Conservation (phyloP, 2,888 invertebrate genomes). For the Netelia fuscicornis region DNA sequence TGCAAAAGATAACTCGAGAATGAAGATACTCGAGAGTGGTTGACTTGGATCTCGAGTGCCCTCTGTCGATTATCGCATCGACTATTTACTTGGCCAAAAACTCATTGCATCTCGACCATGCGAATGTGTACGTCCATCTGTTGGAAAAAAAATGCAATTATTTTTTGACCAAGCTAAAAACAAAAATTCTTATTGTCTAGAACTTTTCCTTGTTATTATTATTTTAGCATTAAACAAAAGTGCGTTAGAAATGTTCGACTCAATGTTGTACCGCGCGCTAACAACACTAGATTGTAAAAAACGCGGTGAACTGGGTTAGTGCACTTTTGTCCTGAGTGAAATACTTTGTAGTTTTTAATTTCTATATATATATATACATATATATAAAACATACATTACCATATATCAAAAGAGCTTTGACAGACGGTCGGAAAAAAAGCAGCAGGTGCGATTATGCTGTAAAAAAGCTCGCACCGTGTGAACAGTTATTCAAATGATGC, state of each 20-base stretch:
- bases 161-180: too few species aligned
- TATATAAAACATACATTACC: not conserved
- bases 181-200: not conserved
- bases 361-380: not conserved
- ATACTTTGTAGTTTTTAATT: not conserved
- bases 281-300: constrained; percentile 38
- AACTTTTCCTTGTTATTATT: not conserved
- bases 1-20: constrained; percentile 42
- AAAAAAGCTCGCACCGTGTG: constrained; percentile 68
- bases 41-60: constrained; percentile 34
- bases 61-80: constrained; percentile 17
- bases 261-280: constrained; percentile 23
- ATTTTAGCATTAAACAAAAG: constrained; percentile 16
- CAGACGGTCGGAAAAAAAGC: constrained; percentile 41
- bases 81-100: constrained; percentile 2
- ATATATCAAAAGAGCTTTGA: constrained; percentile 21
- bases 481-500: constrained; percentile 85
- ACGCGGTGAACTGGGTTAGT: constrained; percentile 59
- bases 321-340: constrained; percentile 33
- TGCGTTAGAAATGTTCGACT: constrained; percentile 56
- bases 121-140: too few species aligned
- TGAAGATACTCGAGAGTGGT: constrained; percentile 45
- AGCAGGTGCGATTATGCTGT: constrained; percentile 76
- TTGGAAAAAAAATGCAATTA: too few species aligned
- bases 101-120: not conserved